Evolutionary conservation across 1,140 invertebrate species (phyloP).

Genomic region (Callitettix versicolor): DNA sequence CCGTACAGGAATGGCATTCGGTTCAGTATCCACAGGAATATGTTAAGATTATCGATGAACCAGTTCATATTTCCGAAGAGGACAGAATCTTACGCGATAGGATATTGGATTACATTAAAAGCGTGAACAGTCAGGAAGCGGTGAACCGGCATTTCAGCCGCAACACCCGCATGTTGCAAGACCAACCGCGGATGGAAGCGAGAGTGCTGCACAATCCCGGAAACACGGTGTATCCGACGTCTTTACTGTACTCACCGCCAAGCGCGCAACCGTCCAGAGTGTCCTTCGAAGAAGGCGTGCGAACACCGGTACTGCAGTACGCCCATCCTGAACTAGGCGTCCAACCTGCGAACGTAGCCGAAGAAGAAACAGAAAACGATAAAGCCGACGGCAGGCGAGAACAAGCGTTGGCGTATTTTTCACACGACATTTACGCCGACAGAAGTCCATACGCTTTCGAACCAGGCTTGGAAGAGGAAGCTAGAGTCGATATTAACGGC

Average conservation of each 20-base stretch:
- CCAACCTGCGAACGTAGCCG: conserved; percentile 49
- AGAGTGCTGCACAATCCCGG: conserved; percentile 54
- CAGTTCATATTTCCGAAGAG: conserved; percentile 5
- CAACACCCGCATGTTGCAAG: neutral
- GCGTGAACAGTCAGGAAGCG: conserved; percentile 48
- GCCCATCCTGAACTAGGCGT: conserved; percentile 66
- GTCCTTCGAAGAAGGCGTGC: conserved; percentile 51
- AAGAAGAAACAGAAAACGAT: conserved; percentile 25
- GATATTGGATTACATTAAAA: conserved; percentile 46
- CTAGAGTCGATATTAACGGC: conserved; percentile 36
- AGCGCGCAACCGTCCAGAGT: conserved; percentile 29
- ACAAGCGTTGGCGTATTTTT: conserved; percentile 27
- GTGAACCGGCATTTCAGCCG: conserved; percentile 26
- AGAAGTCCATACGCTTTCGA: conserved; percentile 33
- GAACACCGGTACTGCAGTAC: conserved; percentile 62
- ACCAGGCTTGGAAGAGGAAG: conserved; percentile 27
- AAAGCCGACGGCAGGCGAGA: conserved; percentile 29
- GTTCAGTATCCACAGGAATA: conserved; percentile 4
- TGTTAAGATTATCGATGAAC: conserved; percentile 7
- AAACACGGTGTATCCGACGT: conserved; percentile 48
- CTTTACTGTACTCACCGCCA: conserved; percentile 45
- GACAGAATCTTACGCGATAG: conserved; percentile 24
- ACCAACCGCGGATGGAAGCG: conserved; percentile 44
- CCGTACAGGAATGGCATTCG: conserved; percentile 9
- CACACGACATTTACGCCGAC: conserved; percentile 33